Percentiles rank a stretch among this genome's conserved stretches.
phyloP scores from a whole-genome alignment of 2,113 vertebrate species.

The Geococcyx californianus region DNA sequence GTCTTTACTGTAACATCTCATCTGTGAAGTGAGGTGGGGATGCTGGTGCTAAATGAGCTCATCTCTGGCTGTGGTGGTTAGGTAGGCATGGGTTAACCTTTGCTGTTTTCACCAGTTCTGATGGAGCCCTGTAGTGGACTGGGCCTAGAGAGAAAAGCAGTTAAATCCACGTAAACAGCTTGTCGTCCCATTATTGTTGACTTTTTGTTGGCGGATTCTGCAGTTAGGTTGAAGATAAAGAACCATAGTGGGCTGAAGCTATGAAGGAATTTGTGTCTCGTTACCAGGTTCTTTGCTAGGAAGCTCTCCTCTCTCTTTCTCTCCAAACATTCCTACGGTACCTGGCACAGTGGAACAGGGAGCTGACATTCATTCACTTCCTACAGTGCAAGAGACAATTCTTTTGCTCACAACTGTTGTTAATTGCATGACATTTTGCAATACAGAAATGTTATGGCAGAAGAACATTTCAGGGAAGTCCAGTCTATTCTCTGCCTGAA shows the following conservation, averaged over 20 bases:
- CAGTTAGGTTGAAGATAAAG: neutral
- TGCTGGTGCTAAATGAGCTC: neutral
- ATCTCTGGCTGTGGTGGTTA: neutral
- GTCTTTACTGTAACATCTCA: neutral
- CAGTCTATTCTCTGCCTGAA: neutral
- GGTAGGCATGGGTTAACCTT: neutral
- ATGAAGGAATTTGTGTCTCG: neutral
- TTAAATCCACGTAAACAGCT: neutral
- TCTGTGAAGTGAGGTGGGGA: neutral
- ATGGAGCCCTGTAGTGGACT: neutral
- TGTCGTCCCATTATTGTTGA: neutral
- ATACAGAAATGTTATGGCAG: neutral
- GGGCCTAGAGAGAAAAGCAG: neutral
- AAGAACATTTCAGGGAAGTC: neutral
- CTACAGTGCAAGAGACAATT: neutral
- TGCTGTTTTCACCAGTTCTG: neutral
- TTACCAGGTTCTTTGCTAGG: neutral
- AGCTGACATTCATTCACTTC: neutral
- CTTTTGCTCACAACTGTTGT: neutral
- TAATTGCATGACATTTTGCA: neutral
- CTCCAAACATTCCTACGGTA: neutral
- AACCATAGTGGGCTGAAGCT: neutral
- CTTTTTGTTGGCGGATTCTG: neutral
- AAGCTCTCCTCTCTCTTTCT: neutral
- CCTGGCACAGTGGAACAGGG: neutral